These are phyloP conservation scores for Umimayanthus kanabou DNA, from an alignment of 92 coral and sea anemone genomes.

Conservation along the genomic window DNA sequence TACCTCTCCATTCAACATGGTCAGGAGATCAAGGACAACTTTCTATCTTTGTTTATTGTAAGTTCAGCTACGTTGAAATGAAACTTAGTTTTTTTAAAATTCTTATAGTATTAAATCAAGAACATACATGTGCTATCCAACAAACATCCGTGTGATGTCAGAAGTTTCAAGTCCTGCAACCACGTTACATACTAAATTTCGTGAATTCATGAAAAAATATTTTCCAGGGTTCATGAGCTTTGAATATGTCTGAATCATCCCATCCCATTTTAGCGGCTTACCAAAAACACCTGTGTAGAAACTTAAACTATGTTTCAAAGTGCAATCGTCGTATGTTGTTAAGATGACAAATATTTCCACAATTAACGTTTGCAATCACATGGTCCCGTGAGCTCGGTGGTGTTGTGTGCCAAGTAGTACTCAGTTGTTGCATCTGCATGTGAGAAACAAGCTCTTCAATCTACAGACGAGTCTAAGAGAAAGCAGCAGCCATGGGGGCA, in stretches of 20 bases:
- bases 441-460: background rate
- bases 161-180: background rate
- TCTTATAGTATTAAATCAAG: background rate
- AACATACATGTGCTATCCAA: background rate
- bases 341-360: background rate
- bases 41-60: slow-evolving; percentile 86
- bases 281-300: background rate
- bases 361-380: no score
- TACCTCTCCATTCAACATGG: slow-evolving; percentile 90
- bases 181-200: no score
- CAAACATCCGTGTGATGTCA: no score
- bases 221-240: no score
- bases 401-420: background rate
- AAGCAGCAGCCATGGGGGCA: slow-evolving; percentile 43
- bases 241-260: background rate
- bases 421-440: background rate
- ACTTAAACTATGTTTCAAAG: background rate
- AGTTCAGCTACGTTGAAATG: background rate
- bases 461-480: slow-evolving; percentile 66
- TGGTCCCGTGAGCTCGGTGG: no score
- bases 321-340: background rate
- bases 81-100: background rate
- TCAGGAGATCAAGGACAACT: slow-evolving; percentile 76
- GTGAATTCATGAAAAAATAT: no score
- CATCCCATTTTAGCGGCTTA: background rate